Evolutionary conservation across 2,113 vertebrate genomes (phyloP).

Genomic region (Coptodon rendalli): DNA sequence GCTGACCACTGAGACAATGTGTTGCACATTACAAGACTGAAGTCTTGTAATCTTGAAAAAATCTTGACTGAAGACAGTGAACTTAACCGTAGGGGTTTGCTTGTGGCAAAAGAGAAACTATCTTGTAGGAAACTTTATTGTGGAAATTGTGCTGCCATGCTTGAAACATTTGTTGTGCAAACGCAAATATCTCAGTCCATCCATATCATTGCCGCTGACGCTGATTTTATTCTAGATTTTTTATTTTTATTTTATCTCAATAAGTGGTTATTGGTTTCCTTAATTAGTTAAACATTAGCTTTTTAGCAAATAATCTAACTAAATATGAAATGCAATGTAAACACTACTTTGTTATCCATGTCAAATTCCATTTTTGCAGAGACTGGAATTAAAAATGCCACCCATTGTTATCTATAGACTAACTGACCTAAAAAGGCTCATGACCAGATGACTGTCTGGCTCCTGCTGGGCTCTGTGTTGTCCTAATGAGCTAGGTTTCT

Average conservation of each 20-base stretch:
- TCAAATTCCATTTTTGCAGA: background rate
- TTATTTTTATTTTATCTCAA: background rate
- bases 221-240: background rate
- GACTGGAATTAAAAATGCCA: background rate
- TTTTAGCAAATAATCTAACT: background rate
- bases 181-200: background rate
- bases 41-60: background rate
- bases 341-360: background rate
- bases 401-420: background rate
- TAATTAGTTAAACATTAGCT: background rate
- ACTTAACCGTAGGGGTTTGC: background rate
- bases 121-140: background rate
- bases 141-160: background rate
- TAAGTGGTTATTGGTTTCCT: background rate
- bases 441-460: conserved; percentile 13
- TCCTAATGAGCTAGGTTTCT: background rate
- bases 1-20: background rate
- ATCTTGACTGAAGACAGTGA: background rate
- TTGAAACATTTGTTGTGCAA: background rate
- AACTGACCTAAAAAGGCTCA: conserved; percentile 10
- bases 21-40: background rate
- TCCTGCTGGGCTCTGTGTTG: background rate
- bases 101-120: background rate
- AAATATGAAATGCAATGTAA: background rate
- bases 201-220: background rate